Evolutionary conservation across 2,888 invertebrate genomes (phyloP), one percentile per base, ranked within the genome.

Genomic region (Hydriomena furcata): DNA sequence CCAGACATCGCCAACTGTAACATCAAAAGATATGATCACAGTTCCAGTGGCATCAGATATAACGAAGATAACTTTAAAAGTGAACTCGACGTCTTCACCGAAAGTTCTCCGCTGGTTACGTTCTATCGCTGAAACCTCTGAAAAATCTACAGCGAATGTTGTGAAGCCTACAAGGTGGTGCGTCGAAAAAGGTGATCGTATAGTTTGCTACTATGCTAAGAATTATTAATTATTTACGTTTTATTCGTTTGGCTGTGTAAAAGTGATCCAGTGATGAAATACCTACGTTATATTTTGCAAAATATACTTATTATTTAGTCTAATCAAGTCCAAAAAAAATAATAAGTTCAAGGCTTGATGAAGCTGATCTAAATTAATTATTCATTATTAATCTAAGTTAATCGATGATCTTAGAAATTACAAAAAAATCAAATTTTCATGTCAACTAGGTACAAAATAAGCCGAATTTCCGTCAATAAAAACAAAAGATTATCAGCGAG

Each of bases 101-200:
- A 38, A 28, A 46, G 4, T 37, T 25, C 2, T 12, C 5, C 31
- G 52, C 7, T 13, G 11, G 4, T 12, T 46, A 31, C 40, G 45
- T 6, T 38, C 38, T 32, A n/a, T 20, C 4, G 11, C 2, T 30
- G 23, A 34, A 35, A 7, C 17, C 6, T n/a, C 17, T 10, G 8
- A 36, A 4, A 34, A 8, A 7, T 1, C 20, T 34, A 10, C 7
- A 8, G 8, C 17, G 8, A 32, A 3, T 17, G 3, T 28, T 13
- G 51, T 49, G 6, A 60, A 57, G 48, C 44, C 58, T 24, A 23
- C 8, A 8, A 52, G 52, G 23, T 42, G 35, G 10, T 84, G 84
- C 57, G 67, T 81, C 4, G 79, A 82, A 48, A 71, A 76, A 37
- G 50, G 65, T 6, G 76, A 76, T 28, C 67, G 73, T 17, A 61